These are phyloP conservation scores for Drosophila busckii DNA, from an alignment of 1,140 invertebrate species.

Conservation along the genomic window DNA sequence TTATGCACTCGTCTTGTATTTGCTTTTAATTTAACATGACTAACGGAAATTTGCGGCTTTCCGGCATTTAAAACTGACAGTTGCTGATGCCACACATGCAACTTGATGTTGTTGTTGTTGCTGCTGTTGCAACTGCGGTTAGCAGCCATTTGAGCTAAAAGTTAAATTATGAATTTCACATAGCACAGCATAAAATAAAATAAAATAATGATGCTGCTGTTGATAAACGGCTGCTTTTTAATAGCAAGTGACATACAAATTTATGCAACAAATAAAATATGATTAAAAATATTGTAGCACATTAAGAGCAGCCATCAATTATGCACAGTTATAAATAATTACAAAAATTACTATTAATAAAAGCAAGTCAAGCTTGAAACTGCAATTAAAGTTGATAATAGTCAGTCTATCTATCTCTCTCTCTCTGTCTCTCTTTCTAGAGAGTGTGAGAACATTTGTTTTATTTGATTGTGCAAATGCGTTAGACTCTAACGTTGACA, in stretches of 20 bases:
- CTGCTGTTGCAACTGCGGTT: slow-evolving; percentile 38
- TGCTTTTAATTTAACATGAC: slow-evolving; percentile 71
- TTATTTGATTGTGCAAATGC: slow-evolving; percentile 32
- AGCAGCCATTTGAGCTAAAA: slow-evolving; percentile 36
- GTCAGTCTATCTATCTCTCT: neutral
- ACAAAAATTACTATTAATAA: too few species aligned
- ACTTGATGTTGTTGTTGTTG: slow-evolving; percentile 2
- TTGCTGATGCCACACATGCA: slow-evolving; percentile 20
- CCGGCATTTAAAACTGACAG: slow-evolving; percentile 73
- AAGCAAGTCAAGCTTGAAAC: too few species aligned
- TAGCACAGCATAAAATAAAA: too few species aligned
- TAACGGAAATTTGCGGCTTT: slow-evolving; percentile 74
- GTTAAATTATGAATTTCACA: slow-evolving; percentile 38
- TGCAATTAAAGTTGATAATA: too few species aligned
- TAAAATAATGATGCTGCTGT: too few species aligned
- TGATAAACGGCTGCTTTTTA: too few species aligned
- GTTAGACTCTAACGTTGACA: slow-evolving; percentile 42
- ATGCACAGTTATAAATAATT: too few species aligned
- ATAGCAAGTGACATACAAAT: too few species aligned
- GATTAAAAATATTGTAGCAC: too few species aligned
- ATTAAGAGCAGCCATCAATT: too few species aligned
- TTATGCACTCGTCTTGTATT: slow-evolving; percentile 44
- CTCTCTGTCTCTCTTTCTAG: neutral
- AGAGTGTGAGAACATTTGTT: slow-evolving; percentile 20
- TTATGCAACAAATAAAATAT: too few species aligned